Evolutionary conservation across 2,888 invertebrate genomes (phyloP).

Genomic region (Tetheella fluctuosa): DNA sequence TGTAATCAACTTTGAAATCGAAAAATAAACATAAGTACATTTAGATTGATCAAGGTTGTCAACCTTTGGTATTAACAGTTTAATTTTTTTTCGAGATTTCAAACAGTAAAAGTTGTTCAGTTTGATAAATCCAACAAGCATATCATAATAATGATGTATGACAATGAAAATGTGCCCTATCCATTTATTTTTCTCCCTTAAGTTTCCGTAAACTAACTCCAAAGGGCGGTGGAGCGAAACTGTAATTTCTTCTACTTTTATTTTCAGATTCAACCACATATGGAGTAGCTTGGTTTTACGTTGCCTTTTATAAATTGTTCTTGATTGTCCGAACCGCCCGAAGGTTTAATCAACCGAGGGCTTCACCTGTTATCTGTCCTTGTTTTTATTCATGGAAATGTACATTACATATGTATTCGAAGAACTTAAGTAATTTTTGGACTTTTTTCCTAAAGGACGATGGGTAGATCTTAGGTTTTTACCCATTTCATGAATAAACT

Average conservation of each 20-base stretch:
- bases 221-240: constrained; percentile 29
- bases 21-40: too few relatives aligned
- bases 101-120: too few relatives aligned
- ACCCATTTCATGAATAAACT: not conserved
- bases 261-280: constrained; percentile 35
- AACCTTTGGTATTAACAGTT: too few relatives aligned
- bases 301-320: constrained; percentile 9
- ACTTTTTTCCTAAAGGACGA: not conserved
- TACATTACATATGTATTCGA: not conserved
- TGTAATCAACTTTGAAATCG: too few relatives aligned
- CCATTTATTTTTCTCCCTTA: not conserved
- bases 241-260: constrained; percentile 30
- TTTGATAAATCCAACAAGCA: too few relatives aligned
- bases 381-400: not conserved
- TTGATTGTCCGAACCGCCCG: constrained; percentile 6
- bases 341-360: constrained; percentile 3
- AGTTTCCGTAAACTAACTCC: constrained; percentile 14
- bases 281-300: constrained; percentile 19
- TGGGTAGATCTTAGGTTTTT: not conserved
- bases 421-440: not conserved
- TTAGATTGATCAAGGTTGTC: too few relatives aligned
- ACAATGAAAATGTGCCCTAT: not conserved
- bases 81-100: too few relatives aligned
- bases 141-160: too few relatives aligned
- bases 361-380: constrained; percentile 1